These are phyloP conservation scores for Gari tellinella DNA, from an alignment of 2,888 invertebrate genomes.

Conservation along the genomic window DNA sequence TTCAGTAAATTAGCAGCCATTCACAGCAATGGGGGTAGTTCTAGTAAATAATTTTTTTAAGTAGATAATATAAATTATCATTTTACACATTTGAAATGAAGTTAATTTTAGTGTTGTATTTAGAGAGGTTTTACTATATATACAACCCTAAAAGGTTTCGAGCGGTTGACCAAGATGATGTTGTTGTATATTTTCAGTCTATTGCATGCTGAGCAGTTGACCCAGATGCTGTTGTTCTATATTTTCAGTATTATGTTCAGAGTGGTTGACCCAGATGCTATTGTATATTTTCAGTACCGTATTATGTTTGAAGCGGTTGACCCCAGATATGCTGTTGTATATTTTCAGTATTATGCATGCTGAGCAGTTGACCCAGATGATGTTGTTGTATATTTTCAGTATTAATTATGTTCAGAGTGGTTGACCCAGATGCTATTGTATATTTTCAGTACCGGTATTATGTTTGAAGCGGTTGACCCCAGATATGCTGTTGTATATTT, in stretches of 20 bases:
- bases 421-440: conserved; percentile 99
- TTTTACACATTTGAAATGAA: no score
- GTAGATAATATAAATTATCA: no score
- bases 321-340: background rate
- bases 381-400: conserved; percentile 86
- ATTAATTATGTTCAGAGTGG: conserved; percentile 98
- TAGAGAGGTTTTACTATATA: no score
- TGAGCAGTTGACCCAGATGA: conserved; percentile 99
- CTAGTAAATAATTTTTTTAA: no score
- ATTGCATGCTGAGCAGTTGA: conserved; percentile 99
- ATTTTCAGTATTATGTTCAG: conserved; percentile 94
- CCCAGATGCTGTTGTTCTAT: conserved; percentile 93
- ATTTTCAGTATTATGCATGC: conserved; percentile 94
- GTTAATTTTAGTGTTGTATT: no score
- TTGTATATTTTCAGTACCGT: no score
- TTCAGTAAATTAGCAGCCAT: no score
- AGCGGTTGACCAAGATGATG: background rate
- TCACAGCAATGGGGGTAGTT: no score
- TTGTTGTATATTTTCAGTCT: conserved; percentile 86
- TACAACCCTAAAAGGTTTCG: no score
- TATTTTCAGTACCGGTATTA: no score
- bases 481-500: background rate
- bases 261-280: conserved; percentile 99
- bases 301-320: no score
- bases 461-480: no score